Percentiles rank a stretch among this genome's conserved stretches.
These are phyloP conservation scores for Montipora capitata DNA, from an alignment of 92 coral and sea anemone genomes.

Conservation along the genomic window DNA sequence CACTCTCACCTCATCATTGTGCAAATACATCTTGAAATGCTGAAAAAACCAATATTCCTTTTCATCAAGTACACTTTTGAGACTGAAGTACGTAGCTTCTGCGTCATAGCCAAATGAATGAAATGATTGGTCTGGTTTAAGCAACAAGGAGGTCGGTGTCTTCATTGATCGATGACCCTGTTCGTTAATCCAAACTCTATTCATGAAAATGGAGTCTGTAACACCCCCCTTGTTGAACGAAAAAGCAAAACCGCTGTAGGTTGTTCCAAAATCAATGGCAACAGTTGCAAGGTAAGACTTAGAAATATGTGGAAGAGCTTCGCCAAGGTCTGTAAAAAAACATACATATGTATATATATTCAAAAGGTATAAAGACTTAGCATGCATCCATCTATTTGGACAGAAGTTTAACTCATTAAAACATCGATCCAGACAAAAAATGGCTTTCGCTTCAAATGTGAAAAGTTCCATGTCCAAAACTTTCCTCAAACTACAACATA, in stretches of 20 bases:
- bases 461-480: too few relatives aligned
- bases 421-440: too few relatives aligned
- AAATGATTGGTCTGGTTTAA: slow-evolving; percentile 49
- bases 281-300: slow-evolving; percentile 50
- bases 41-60: slow-evolving; percentile 44
- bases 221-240: slow-evolving; percentile 45
- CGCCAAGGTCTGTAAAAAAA: neutral
- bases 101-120: slow-evolving; percentile 53
- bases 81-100: slow-evolving; percentile 25
- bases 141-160: slow-evolving; percentile 53
- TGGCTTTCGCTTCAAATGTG: too few relatives aligned
- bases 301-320: slow-evolving; percentile 6
- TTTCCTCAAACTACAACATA: too few relatives aligned
- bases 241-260: slow-evolving; percentile 62
- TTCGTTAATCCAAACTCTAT: slow-evolving; percentile 49
- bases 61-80: slow-evolving; percentile 28
- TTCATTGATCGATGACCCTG: slow-evolving; percentile 39
- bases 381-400: neutral
- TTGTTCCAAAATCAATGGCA: slow-evolving; percentile 63
- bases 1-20: slow-evolving; percentile 36
- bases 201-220: slow-evolving; percentile 47
- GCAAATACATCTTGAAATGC: slow-evolving; percentile 56
- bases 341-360: too few relatives aligned
- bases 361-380: too few relatives aligned
- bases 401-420: too few relatives aligned